A percentile compares a stretch with the other conserved stretches of the same genome.
phyloP scores from a whole-genome alignment of 2,113 vertebrate species.

The Ageneiosus marmoratus region DNA sequence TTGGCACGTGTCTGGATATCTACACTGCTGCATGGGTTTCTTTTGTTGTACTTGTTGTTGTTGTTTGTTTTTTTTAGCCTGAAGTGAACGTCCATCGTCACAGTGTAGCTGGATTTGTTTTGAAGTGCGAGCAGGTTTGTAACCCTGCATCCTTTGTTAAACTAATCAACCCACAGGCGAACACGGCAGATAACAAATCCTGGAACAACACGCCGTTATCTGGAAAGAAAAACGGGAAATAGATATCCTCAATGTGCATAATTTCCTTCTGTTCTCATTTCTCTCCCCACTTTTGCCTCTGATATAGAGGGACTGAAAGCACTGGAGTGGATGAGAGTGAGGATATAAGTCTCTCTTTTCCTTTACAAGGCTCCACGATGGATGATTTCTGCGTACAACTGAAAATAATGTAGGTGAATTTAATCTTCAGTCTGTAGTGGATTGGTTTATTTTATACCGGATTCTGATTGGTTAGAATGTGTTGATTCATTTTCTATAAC shows the following conservation, averaged over 20 bases:
- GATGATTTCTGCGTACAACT: constrained; percentile 21
- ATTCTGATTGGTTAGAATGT: background rate
- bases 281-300: constrained; percentile 28
- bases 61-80: constrained; percentile 51
- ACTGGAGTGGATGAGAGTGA: constrained; percentile 40
- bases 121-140: constrained; percentile 72
- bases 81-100: constrained; percentile 67
- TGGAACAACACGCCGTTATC: constrained; percentile 70
- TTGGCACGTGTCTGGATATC: constrained; percentile 3
- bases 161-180: constrained; percentile 74
- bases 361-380: constrained; percentile 6
- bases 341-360: constrained; percentile 23
- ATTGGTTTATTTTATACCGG: background rate
- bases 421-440: background rate
- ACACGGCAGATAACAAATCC: constrained; percentile 70
- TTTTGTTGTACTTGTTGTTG: background rate
- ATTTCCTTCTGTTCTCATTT: constrained; percentile 70
- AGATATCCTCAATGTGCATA: constrained; percentile 75
- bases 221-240: constrained; percentile 72
- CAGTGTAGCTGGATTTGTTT: constrained; percentile 71
- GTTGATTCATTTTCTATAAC: background rate
- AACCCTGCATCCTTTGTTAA: constrained; percentile 72
- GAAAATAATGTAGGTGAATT: constrained; percentile 31
- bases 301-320: constrained; percentile 51
- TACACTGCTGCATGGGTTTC: constrained; percentile 48